Base-by-base conservation (phyloP, 2,888 invertebrate genomes). In the Rhagium mordax region DNA sequence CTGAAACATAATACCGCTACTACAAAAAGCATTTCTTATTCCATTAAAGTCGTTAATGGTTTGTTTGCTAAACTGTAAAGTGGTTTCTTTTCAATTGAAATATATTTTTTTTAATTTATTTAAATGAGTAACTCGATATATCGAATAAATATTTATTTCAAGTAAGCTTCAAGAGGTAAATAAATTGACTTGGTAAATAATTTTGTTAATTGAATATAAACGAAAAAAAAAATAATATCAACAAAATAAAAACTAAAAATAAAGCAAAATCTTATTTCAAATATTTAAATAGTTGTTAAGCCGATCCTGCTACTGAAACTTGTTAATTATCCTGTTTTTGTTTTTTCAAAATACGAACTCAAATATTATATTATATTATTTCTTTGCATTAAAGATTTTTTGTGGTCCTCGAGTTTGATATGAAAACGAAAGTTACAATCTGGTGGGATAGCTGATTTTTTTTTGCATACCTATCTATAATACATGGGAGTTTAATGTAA, bases 401-500 rank as follows among this genome's bases (percentile, higher is more conserved):
- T n/a, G n/a, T n/a, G n/a, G n/a, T n/a, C n/a, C n/a, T 6, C 3
- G 24, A 24, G 24, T 24, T 24, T 24, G 3, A 24, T 24, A 24
- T 24, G 3, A 24, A 6, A 24, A 24, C 24, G 24, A n/a, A 41
- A 13, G 2, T 41, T 41, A 41, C n/a, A 10, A n/a, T n/a, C 41
- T n/a, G n/a, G n/a, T n/a, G n/a, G n/a, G n/a, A n/a, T n/a, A n/a
- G n/a, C n/a, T 41, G 41, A n/a, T 4, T 8, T n/a, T 49, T 10
- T 10, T 24, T 27, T 27, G 41, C 7, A 53, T 51, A 8, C 20
- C 29, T 29, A 53, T 20, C n/a, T n/a, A n/a, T n/a, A 51, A 13
- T 33, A 41, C 15, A 20, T 18, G 53, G 53, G 29, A 51, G 3
- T 51, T 49, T 33, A 33, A 29, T 66, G 18, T 29, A 66, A 66